phyloP scores from a whole-genome alignment of 2,888 invertebrate genomes.

The Diaphora mendica region DNA sequence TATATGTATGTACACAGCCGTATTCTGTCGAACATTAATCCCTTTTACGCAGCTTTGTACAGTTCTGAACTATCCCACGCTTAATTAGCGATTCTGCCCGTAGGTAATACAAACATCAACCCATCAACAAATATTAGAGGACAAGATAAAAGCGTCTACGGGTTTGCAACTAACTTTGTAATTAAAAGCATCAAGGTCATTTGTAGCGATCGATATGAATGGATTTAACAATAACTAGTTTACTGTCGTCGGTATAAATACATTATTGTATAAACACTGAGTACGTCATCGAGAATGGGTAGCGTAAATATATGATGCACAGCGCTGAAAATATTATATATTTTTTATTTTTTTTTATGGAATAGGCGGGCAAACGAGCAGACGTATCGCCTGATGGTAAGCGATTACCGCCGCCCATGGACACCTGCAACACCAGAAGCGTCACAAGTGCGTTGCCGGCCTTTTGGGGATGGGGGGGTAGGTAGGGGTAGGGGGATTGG shows the following conservation, averaged over 20 bases:
- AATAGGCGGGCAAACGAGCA: too few species aligned
- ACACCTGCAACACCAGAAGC: too few species aligned
- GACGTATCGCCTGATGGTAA: too few species aligned
- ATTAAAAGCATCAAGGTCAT: slow-evolving; percentile 13
- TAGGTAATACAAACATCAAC: slow-evolving; percentile 36
- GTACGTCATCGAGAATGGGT: not conserved
- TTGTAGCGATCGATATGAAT: not conserved
- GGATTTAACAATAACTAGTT: slow-evolving; percentile 4
- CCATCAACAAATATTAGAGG: slow-evolving; percentile 26
- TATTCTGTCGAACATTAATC: not conserved
- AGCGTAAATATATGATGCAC: not conserved
- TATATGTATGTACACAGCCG: not conserved
- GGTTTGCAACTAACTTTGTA: slow-evolving; percentile 24
- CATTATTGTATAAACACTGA: not conserved
- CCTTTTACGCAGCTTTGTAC: not conserved
- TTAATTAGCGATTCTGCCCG: slow-evolving; percentile 38
- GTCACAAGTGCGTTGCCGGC: too few species aligned
- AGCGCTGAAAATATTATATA: not conserved
- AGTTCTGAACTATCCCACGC: slow-evolving; percentile 19
- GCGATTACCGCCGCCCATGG: too few species aligned
- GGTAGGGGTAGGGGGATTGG: too few species aligned
- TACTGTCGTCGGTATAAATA: not conserved
- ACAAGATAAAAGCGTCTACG: slow-evolving; percentile 18
- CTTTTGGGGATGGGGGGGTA: too few species aligned
- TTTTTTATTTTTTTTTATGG: too few species aligned